A percentile compares a stretch with the other conserved stretches of the same genome.
These are phyloP conservation scores for Xylocampa areola DNA, from an alignment of 2,888 invertebrate genomes.

Conservation along the genomic window DNA sequence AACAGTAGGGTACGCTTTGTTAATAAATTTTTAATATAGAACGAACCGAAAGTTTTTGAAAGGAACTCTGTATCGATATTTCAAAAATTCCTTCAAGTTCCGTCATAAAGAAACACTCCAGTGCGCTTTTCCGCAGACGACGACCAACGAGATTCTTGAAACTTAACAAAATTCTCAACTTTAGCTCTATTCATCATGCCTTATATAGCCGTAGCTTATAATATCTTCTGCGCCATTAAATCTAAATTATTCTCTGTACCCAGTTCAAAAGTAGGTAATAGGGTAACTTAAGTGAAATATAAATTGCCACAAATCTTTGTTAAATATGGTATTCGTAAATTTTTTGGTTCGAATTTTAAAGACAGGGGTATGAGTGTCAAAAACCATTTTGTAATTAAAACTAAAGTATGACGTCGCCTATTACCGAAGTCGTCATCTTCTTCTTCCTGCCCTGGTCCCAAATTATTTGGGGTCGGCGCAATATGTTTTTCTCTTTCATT, in stretches of 20 bases:
- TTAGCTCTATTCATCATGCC: slow-evolving; percentile 80
- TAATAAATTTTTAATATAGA: slow-evolving; percentile 59
- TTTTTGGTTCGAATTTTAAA: slow-evolving; percentile 30
- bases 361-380: too few relatives aligned
- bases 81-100: slow-evolving; percentile 80
- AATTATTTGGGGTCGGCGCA: too few relatives aligned
- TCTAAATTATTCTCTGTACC: slow-evolving; percentile 75
- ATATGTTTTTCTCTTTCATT: too few relatives aligned
- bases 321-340: slow-evolving; percentile 42
- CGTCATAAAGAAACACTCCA: slow-evolving; percentile 83
- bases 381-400: too few relatives aligned
- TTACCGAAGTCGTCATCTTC: too few relatives aligned
- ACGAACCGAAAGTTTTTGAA: slow-evolving; percentile 64
- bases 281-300: slow-evolving; percentile 53
- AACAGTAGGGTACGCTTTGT: slow-evolving; percentile 14
- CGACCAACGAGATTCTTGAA: slow-evolving; percentile 75
- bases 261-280: slow-evolving; percentile 63
- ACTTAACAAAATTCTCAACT: slow-evolving; percentile 79
- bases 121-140: slow-evolving; percentile 79
- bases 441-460: too few relatives aligned
- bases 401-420: too few relatives aligned
- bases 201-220: slow-evolving; percentile 76
- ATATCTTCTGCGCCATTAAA: slow-evolving; percentile 80
- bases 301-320: slow-evolving; percentile 43
- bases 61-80: slow-evolving; percentile 79